phyloP scores from a whole-genome alignment of 2,797 vertebrate genomes.

The Rousettus madagascariensis region DNA sequence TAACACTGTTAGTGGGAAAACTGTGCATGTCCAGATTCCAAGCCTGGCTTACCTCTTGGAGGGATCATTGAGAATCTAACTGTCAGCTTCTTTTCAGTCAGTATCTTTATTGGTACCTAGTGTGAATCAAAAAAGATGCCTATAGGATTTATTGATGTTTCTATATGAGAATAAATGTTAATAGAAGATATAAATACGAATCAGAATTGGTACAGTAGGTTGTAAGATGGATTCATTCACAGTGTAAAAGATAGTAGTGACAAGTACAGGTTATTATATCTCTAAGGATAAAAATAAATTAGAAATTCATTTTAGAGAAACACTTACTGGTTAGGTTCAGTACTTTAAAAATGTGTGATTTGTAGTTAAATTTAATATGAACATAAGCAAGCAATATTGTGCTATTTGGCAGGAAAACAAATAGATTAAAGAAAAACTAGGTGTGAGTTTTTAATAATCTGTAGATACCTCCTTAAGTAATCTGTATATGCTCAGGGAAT shows the following conservation, averaged over 20 bases:
- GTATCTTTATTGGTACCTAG: not conserved
- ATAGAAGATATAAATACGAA: conserved; percentile 1
- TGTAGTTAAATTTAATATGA: conserved; percentile 13
- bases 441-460: not conserved
- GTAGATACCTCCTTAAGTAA: conserved; percentile 15
- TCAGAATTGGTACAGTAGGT: not conserved
- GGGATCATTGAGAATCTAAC: not conserved
- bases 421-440: not conserved
- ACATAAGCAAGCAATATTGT: not conserved
- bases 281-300: conserved; percentile 30
- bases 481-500: not conserved
- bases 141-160: not conserved
- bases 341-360: not conserved
- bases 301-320: conserved; percentile 38
- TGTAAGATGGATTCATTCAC: conserved; percentile 2
- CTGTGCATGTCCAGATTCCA: not conserved
- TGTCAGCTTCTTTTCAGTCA: not conserved
- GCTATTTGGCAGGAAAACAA: conserved; percentile 7
- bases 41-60: not conserved
- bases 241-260: not conserved
- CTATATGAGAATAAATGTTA: conserved; percentile 16
- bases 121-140: not conserved
- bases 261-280: not conserved
- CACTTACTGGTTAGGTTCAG: not conserved
- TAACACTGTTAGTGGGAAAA: not conserved